Base-by-base conservation (phyloP, 1,140 invertebrate species). In the Drosophila bifasciata region DNA sequence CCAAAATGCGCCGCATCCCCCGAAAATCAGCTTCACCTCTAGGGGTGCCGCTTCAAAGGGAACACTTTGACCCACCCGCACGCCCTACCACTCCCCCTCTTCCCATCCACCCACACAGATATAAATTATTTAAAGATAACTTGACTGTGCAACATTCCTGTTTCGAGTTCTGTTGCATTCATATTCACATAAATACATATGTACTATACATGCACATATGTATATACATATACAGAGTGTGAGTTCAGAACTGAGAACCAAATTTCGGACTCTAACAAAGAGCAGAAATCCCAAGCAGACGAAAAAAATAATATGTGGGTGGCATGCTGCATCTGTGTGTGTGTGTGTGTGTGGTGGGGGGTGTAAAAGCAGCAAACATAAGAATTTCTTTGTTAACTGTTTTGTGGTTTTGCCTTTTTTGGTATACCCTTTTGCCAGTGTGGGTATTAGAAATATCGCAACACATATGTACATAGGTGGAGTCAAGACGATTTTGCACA, bases 71-170 rank as follows among this genome's bases (percentile, higher is more conserved):
- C 13, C 32, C 36, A 4, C 19, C 7, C 32, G n/a, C n/a, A n/a
- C n/a, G n/a, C n/a, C 5, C 50, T 50, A 44, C 9, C 23, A 7
- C 1, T 16, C 17, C 15, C 32, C n/a, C n/a, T n/a, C n/a, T n/a
- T n/a, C n/a, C n/a, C n/a, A n/a, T n/a, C n/a, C 57, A 13, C 25
- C 28, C 28, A 36, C 58, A 43, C 67, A 76, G 72, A 70, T 63
- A 81, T 85, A 85, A 86, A 85, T 85, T 85, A 85, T 85, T 85
- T 80, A 86, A 79, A 84, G 80, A 85, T 85, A 85, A 80, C 86
- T 85, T 85, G 76, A 86, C 69, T 84, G 80, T 83, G 75, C 53
- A 76, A 62, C 57, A 59, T 62, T 85, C 76, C 58, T 55, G 64
- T 66, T 73, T 52, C 61, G 69, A 67, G 58, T 49, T 73, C 48